Conservation (phyloP, 2,888 invertebrate genomes). For the Strigamia transsilvanica region DNA sequence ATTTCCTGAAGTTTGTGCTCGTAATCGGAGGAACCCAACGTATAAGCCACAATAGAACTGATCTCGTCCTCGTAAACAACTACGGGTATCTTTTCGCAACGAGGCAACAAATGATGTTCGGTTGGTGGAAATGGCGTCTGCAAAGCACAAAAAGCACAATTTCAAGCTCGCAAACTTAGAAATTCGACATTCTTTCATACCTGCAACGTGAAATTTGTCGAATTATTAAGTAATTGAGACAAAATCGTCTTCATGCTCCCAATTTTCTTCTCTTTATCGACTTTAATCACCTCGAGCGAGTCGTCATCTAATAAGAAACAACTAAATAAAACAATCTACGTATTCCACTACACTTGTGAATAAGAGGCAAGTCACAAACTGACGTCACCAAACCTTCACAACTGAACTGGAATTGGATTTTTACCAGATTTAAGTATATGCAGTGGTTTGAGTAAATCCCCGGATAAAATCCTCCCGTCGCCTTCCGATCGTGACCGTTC, state of each 20-base stretch:
- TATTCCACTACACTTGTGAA: too few species aligned
- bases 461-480: slow-evolving; percentile 58
- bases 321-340: not conserved
- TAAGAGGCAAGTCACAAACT: too few species aligned
- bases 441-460: slow-evolving; percentile 59
- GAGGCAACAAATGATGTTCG: slow-evolving; percentile 76
- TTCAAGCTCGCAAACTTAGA: too few species aligned
- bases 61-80: slow-evolving; percentile 81
- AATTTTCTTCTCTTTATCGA: slow-evolving; percentile 57
- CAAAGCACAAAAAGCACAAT: not conserved
- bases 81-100: slow-evolving; percentile 68
- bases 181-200: slow-evolving; percentile 50
- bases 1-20: slow-evolving; percentile 71
- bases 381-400: too few species aligned
- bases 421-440: slow-evolving; percentile 57
- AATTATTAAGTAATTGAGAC: slow-evolving; percentile 73
- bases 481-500: slow-evolving; percentile 60
- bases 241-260: slow-evolving; percentile 73
- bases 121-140: slow-evolving; percentile 71
- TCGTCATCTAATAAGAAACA: slow-evolving; percentile 51
- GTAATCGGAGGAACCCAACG: slow-evolving; percentile 77
- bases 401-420: not conserved
- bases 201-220: slow-evolving; percentile 62
- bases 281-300: slow-evolving; percentile 55
- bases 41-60: slow-evolving; percentile 85